Evolutionary conservation across 2,888 invertebrate genomes (phyloP), one percentile per base, ranked within the genome.

Genomic region (Odontocolon sp.): DNA sequence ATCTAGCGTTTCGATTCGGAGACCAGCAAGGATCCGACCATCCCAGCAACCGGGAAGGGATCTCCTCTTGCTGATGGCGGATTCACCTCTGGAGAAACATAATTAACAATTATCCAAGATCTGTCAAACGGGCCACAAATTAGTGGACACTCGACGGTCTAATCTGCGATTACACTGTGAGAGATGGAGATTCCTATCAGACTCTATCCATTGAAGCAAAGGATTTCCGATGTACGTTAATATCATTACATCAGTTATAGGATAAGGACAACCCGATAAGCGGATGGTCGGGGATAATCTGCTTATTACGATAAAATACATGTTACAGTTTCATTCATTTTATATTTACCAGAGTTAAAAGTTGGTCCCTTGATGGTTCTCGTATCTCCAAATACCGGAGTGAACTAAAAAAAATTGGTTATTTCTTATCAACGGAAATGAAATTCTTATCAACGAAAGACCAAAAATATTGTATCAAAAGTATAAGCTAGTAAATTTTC

Each of bases 81-180:
- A 79, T 81, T 78, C 80, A 75, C 78, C 81, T 87, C 83, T 82
- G 81, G 85, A 26, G 76, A 87, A 88, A 88, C 87, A 86, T 88
- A 87, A 89, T 89, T 88, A 88, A 88, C 88, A 89, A 89, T 89
- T 87, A 87, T 83, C 85, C 85, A 87, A 86, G 87, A 89, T 87
- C 86, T 83, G 86, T 87, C 89, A 88, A 88, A 88, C 87, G 86
- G 83, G 73, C 86, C 84, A 81, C 87, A 88, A 88, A 88, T 89
- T 87, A 87, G 87, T 88, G 85, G 86, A 86, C 86, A 84, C 80
- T 84, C 36, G 31, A 61, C 50, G 68, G 18, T 64, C 68, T 68
- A 59, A 72, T 71, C 71, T 67, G 47, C 59, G 68, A 52, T 77
- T 59, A 72, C 23, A 47, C 23, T 23, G 50, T 18, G 36, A 26